Evolutionary conservation across 2,113 vertebrate genomes (phyloP).

Genomic region (Tragelaphus imberbis): DNA sequence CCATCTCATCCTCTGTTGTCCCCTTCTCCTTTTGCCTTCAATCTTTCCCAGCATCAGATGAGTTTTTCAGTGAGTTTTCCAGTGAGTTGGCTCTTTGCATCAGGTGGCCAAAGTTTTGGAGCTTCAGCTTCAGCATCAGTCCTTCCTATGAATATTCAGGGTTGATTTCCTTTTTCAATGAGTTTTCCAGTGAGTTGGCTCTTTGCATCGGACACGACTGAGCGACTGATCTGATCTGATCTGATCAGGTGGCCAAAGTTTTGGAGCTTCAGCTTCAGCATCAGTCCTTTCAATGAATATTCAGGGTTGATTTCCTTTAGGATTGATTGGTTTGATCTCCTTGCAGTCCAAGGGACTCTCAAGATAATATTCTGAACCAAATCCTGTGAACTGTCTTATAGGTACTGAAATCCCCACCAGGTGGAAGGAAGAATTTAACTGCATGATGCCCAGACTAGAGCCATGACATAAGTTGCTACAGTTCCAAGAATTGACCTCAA

Average conservation of each 20-base stretch:
- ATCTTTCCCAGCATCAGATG: background rate
- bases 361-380: background rate
- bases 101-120: no score
- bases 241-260: background rate
- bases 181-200: background rate
- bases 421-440: background rate
- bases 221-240: no score
- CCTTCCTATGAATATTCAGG: no score
- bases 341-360: background rate
- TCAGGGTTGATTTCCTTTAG: background rate
- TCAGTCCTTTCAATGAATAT: background rate
- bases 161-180: no score
- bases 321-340: background rate
- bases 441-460: background rate
- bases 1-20: background rate
- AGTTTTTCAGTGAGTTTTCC: no score
- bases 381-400: background rate
- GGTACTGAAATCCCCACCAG: background rate
- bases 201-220: no score
- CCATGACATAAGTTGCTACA: background rate
- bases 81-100: no score
- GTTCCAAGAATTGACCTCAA: background rate
- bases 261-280: background rate
- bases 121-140: no score
- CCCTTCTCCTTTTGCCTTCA: background rate